These are phyloP conservation scores for Nannospalax galili DNA, from an alignment of 2,113 vertebrate genomes.

Conservation along the genomic window DNA sequence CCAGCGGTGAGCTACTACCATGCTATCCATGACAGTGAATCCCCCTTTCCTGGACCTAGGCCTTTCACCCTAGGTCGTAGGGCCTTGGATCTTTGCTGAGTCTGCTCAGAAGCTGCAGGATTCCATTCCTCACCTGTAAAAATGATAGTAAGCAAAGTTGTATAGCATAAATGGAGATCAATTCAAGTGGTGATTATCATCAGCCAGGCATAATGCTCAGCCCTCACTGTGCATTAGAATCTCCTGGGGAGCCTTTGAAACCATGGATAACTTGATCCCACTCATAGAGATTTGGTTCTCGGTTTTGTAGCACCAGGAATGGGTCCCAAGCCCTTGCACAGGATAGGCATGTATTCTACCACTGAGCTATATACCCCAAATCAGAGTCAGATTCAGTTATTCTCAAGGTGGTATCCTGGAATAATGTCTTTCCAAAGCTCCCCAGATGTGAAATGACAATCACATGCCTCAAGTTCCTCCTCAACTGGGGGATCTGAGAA, in stretches of 20 bases:
- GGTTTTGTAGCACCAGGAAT: neutral
- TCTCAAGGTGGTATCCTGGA: neutral
- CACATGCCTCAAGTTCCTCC: neutral
- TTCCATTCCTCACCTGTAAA: neutral
- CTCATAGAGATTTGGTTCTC: neutral
- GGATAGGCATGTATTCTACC: neutral
- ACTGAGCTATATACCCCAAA: neutral
- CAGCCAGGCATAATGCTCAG: neutral
- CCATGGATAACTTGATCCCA: neutral
- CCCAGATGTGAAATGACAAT: neutral
- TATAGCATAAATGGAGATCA: neutral
- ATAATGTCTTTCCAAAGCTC: slow-evolving; percentile 7
- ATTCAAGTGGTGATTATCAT: neutral
- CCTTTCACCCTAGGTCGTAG: neutral
- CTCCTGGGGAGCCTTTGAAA: neutral
- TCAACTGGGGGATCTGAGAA: slow-evolving; percentile 47
- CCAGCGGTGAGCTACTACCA: neutral
- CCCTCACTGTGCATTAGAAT: neutral
- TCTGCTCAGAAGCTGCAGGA: neutral
- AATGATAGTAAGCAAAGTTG: neutral
- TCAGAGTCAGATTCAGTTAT: neutral
- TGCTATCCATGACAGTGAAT: neutral
- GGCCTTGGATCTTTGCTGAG: neutral
- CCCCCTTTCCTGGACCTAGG: neutral
- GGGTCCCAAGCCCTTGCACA: neutral